A percentile compares a stretch with the other conserved stretches of the same genome.
These are phyloP conservation scores for Oreocharis arfaki DNA, from an alignment of 2,113 vertebrate genomes.

Conservation along the genomic window DNA sequence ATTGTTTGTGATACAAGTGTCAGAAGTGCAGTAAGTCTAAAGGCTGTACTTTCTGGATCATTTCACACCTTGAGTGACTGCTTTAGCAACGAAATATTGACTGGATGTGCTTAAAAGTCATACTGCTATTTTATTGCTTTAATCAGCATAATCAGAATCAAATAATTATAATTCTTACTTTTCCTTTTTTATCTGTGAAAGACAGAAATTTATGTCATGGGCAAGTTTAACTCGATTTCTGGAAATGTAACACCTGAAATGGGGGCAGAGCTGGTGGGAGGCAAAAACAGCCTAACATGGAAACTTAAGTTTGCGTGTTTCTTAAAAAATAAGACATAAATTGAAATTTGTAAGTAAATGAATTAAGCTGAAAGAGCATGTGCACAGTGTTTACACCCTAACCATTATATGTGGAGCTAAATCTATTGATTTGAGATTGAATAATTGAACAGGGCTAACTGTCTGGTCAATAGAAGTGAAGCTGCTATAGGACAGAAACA, in stretches of 20 bases:
- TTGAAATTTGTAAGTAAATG: neutral
- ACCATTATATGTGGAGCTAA: neutral
- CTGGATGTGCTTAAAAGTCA: neutral
- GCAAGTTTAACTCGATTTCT: neutral
- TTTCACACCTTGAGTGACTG: neutral
- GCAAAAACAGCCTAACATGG: neutral
- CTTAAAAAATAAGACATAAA: neutral
- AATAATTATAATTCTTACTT: constrained; percentile 2
- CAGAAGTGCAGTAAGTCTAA: neutral
- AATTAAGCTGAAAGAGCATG: constrained; percentile 9
- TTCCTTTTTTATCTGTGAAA: neutral
- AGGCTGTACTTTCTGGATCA: constrained; percentile 11
- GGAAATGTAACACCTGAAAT: neutral
- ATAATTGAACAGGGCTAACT: constrained; percentile 69
- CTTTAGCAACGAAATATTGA: neutral
- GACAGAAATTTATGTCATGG: neutral
- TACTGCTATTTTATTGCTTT: neutral
- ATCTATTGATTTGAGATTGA: constrained; percentile 66
- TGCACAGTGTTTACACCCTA: constrained; percentile 26
- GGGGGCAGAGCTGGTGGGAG: neutral
- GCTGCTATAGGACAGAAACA: neutral
- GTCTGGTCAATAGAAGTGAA: constrained; percentile 54
- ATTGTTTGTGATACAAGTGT: neutral
- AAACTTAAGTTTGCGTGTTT: neutral
- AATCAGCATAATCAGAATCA: constrained; percentile 4